Base-by-base conservation (phyloP, 2,797 vertebrate species). In the Rhabdophis nuchalis region DNA sequence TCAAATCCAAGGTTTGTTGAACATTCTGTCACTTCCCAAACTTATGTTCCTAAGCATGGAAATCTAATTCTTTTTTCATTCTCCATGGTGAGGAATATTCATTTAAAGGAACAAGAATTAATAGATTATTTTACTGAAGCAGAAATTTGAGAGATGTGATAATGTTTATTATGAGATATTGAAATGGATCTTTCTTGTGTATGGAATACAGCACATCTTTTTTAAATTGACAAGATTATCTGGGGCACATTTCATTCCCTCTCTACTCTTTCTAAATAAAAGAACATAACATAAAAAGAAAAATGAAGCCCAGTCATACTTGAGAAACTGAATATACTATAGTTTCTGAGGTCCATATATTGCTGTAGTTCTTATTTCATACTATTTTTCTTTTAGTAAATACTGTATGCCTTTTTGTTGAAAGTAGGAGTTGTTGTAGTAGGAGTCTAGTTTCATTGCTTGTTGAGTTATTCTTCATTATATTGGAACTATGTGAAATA, bases 1-100 rank as follows among this genome's bases (percentile, higher is more conserved):
- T 99, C 96, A 99, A 99, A 95, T 99, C 99, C 13, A 99, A 98
- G 98, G 99, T 99, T 93, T 89, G 97, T 97, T 86, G 92, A 86
- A 87, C 3, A 13, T 20, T 82, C 41, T 58, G 12, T 25, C 14
- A 14, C 8, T 18, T 61, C 89, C 86, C 16, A 4, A 0, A 92
- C 0, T 0, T 61, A 1, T 89, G 93, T 29, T 92, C 95, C 36
- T 89, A 32, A 87, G 0, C 93, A 89, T 0, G 0, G 91, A 29
- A 85, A 46, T 82, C 36, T 46, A 20, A 46, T 82, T 82, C 36
- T 82, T 82, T 82, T 82, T 41, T 23, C 20, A 82, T 41, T 82
- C 20, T 46, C 20, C 36, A 46, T 46, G 72, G 9, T 4, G 36
- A 82, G 36, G 72, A 82, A 82, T 46, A 46, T 46, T 23, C 36